Evolutionary conservation across 2,888 invertebrate species (phyloP).

Genomic region (Eupithecia dodoneata): DNA sequence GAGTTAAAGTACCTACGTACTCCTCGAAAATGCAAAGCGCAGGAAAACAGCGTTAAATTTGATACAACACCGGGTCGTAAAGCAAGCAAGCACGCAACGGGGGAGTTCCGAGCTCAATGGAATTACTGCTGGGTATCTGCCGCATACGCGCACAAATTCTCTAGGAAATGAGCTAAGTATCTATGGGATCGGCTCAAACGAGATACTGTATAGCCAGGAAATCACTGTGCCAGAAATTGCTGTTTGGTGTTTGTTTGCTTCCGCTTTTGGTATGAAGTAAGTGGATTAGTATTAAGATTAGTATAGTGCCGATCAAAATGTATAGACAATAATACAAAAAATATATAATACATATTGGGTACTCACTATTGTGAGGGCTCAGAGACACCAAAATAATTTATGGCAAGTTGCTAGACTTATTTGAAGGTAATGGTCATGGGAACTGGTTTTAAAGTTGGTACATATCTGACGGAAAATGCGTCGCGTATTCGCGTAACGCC

Average conservation of each 20-base stretch:
- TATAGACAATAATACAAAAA: neutral
- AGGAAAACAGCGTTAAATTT: slow-evolving; percentile 31
- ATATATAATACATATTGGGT: too few species aligned
- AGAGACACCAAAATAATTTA: neutral
- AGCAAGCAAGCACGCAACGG: slow-evolving; percentile 30
- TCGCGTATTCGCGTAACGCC: too few species aligned
- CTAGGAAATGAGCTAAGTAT: slow-evolving; percentile 22
- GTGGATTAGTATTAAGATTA: neutral
- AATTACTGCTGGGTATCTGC: slow-evolving; percentile 26
- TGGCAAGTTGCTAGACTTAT: neutral
- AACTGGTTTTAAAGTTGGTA: neutral
- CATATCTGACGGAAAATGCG: too few species aligned
- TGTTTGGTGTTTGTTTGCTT: neutral
- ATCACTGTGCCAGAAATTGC: neutral
- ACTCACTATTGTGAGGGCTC: neutral
- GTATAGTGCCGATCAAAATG: neutral
- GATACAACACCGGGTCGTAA: slow-evolving; percentile 23
- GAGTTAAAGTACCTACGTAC: neutral
- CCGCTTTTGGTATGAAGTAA: neutral
- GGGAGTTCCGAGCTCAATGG: slow-evolving; percentile 25
- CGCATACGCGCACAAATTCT: slow-evolving; percentile 24
- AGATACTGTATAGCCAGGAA: neutral
- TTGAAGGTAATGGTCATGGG: neutral
- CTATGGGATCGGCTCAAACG: slow-evolving; percentile 2
- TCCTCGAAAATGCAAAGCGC: slow-evolving; percentile 28